phyloP scores from a whole-genome alignment of 2,113 vertebrate species.

The Platysternon megacephalum region DNA sequence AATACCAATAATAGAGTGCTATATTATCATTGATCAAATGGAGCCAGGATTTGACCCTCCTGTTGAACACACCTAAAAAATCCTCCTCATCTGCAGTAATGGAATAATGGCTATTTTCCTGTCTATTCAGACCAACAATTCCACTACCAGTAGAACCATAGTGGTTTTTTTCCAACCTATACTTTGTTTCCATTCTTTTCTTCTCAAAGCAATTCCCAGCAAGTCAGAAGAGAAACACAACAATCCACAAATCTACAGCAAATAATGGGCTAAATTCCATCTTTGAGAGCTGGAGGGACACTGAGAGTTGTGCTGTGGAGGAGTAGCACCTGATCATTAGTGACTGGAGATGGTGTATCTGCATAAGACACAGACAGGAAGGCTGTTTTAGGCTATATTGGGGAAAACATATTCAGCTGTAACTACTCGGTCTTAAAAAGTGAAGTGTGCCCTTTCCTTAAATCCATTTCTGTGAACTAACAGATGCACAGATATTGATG shows the following conservation, averaged over 20 bases:
- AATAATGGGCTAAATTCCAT: neutral
- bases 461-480: neutral
- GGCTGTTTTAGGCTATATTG: neutral
- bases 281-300: neutral
- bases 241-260: neutral
- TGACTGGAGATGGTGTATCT: neutral
- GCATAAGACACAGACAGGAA: neutral
- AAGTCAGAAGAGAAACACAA: neutral
- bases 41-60: neutral
- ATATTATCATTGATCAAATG: neutral
- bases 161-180: neutral
- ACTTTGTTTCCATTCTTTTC: neutral
- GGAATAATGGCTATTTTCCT: neutral
- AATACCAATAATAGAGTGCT: neutral
- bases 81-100: neutral
- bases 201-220: neutral
- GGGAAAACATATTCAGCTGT: accelerated
- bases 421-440: neutral
- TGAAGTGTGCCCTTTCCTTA: neutral
- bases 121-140: neutral
- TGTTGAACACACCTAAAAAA: neutral
- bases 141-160: neutral
- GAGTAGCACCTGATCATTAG: neutral
- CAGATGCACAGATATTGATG: neutral
- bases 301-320: neutral